Conservation (phyloP, 2,888 invertebrate species). For the Drosophila diplacantha region DNA sequence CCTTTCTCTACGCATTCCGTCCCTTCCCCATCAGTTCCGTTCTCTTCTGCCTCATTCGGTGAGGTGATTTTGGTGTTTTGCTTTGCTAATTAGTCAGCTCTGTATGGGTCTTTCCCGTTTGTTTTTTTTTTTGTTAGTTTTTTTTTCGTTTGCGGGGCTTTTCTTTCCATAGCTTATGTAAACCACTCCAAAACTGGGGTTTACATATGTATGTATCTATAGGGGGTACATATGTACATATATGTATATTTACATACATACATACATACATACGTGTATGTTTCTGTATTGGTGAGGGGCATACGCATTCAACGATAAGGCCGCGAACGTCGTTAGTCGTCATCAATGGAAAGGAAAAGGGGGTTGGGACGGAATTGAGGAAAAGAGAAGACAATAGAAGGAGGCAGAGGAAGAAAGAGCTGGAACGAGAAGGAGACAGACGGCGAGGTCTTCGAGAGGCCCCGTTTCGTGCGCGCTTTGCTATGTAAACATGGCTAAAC, state of each 20-base stretch:
- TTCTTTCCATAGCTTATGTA: slow-evolving; percentile 11
- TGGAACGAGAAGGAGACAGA: slow-evolving; percentile 7
- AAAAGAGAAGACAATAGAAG: neutral
- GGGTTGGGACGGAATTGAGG: slow-evolving; percentile 3
- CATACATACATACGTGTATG: slow-evolving; percentile 7
- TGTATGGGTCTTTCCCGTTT: slow-evolving; percentile 38
- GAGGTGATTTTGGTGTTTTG: slow-evolving; percentile 34
- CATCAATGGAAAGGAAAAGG: slow-evolving; percentile 43
- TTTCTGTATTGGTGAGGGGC: slow-evolving; percentile 8
- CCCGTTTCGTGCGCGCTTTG: slow-evolving; percentile 65
- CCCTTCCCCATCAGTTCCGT: neutral
- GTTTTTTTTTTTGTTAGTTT: slow-evolving; percentile 5
- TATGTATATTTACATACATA: neutral
- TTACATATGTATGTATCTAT: neutral
- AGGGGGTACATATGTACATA: neutral
- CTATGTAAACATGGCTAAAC: slow-evolving; percentile 64
- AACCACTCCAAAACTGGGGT: slow-evolving; percentile 8
- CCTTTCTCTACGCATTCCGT: slow-evolving; percentile 4
- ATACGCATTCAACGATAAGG: slow-evolving; percentile 50
- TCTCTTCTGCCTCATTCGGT: slow-evolving; percentile 12
- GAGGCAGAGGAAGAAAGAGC: slow-evolving; percentile 13
- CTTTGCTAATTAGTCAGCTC: slow-evolving; percentile 58
- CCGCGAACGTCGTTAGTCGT: slow-evolving; percentile 35
- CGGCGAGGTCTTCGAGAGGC: slow-evolving; percentile 49
- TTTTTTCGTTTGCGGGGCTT: slow-evolving; percentile 4